Evolutionary conservation across 1,140 invertebrate species (phyloP), one percentile per base, ranked within the genome.

Genomic region (Eriocheir sinensis): DNA sequence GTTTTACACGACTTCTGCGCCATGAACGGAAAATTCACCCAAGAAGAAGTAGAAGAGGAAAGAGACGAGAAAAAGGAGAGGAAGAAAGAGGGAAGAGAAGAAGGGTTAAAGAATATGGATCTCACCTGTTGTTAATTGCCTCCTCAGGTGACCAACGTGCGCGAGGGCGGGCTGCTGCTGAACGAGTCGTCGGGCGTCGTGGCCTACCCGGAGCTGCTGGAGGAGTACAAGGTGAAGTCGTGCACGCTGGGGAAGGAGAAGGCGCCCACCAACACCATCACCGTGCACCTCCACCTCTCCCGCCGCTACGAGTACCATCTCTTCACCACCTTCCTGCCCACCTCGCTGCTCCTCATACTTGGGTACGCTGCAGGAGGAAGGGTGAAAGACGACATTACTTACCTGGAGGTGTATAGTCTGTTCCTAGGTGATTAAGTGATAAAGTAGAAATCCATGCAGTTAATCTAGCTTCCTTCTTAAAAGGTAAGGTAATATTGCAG

Each of bases 251-350:
- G 38, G 40, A 27, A 85, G 83, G 32, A 38, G 38, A n/a, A 9
- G 3, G 30, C 17, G 0, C 72, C 72, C 90, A 79, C 90, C 72
- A 41, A 80, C 32, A 86, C 36, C 79, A 32, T 93, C n/a, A 86
- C 81, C 21, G 15, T 93, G 34, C 27, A 30, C 30, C 81, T 93
- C 15, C n/a, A 60, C 9, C 81, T 93, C 32, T 53, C 92, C 6
- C 92, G 92, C 15, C 92, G 92, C 92, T 93, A 93, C 81, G 81
- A 53, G 41, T 86, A 86, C 38, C 92, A 93, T 81, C 72, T 93
- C 41, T 93, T 81, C 41, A 93, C 92, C 41, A 93, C 92, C 81
- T 93, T 38, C 81, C 83, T 93, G 30, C 92, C 92, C 8, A 93
- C 92, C 30, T 93, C 27, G 17, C 80, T 93, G 9, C 92, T 93